These are phyloP conservation scores for Carposina sasakii DNA, from an alignment of 1,140 invertebrate genomes.

Conservation along the genomic window DNA sequence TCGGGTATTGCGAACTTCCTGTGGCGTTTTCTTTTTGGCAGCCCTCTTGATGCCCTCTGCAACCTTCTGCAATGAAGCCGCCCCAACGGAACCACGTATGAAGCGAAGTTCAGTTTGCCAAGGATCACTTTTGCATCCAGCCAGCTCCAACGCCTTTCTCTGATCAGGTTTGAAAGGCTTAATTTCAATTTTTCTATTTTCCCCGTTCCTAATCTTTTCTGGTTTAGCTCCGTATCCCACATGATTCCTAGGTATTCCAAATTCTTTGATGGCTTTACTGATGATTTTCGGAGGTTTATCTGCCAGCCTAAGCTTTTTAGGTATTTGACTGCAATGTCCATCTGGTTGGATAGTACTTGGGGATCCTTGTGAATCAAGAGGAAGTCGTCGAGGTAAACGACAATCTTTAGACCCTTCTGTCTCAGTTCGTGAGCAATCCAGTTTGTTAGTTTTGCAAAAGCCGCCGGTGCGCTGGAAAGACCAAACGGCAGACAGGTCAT, in stretches of 20 bases:
- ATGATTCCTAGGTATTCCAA: conserved; percentile 15
- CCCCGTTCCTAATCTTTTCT: conserved; percentile 6
- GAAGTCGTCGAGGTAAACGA: conserved; percentile 30
- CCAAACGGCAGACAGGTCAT: conserved; percentile 36
- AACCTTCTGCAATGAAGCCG: conserved; percentile 15
- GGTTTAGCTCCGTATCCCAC: conserved; percentile 9
- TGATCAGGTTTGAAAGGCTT: background rate
- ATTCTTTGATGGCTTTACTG: background rate
- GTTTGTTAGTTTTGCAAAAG: conserved; percentile 32
- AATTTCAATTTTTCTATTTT: background rate
- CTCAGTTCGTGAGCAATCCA: conserved; percentile 23
- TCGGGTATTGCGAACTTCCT: conserved; percentile 9
- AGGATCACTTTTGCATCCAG: conserved; percentile 7
- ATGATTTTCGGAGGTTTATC: conserved; percentile 8
- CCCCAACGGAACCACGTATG: conserved; percentile 72
- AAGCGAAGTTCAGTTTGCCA: conserved; percentile 43
- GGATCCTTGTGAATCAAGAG: conserved; percentile 13
- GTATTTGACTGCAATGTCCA: background rate
- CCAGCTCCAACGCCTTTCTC: background rate
- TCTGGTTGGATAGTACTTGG: conserved; percentile 1
- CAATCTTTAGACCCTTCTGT: conserved; percentile 13
- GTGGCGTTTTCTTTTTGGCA: conserved; percentile 3
- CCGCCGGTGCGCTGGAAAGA: conserved; percentile 23
- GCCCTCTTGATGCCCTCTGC: conserved; percentile 16
- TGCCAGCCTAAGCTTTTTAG: conserved; percentile 7